phyloP scores from a whole-genome alignment of 92 coral and sea anemone species.

The Phenganax stokvisi region DNA sequence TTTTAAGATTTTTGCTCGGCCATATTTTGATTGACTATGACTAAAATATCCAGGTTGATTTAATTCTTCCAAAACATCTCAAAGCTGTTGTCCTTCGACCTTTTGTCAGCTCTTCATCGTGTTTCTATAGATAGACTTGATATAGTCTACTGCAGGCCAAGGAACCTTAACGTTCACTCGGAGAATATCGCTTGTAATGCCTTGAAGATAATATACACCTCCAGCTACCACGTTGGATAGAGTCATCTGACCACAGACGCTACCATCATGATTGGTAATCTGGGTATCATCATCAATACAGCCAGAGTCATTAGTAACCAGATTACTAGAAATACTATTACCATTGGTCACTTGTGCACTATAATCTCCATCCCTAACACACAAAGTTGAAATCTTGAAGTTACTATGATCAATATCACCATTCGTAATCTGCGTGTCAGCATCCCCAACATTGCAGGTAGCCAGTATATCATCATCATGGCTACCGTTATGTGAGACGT shows the following conservation, averaged over 20 bases:
- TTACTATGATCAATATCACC: too few species aligned
- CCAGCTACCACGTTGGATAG: conserved; percentile 37
- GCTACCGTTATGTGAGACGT: too few species aligned
- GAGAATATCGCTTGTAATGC: conserved; percentile 46
- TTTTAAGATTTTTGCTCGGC: too few species aligned
- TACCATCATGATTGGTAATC: not conserved
- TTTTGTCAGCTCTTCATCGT: conserved; percentile 57
- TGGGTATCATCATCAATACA: not conserved
- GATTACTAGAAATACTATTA: too few species aligned
- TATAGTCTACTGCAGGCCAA: conserved; percentile 60
- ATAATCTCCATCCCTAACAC: too few species aligned
- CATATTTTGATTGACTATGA: too few species aligned
- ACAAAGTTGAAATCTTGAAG: too few species aligned
- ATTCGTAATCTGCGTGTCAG: too few species aligned
- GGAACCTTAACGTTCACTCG: conserved; percentile 45
- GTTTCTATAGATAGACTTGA: conserved; percentile 57
- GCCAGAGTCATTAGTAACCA: not conserved
- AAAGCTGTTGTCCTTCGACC: conserved; percentile 34
- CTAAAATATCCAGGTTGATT: too few species aligned
- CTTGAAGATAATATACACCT: conserved; percentile 28
- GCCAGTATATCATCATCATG: too few species aligned
- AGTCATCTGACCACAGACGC: conserved; percentile 4
- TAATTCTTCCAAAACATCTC: not conserved
- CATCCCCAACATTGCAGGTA: too few species aligned
- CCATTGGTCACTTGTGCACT: too few species aligned